These are phyloP conservation scores for Alloplasta piceator DNA, from an alignment of 2,888 invertebrate genomes.

Conservation along the genomic window DNA sequence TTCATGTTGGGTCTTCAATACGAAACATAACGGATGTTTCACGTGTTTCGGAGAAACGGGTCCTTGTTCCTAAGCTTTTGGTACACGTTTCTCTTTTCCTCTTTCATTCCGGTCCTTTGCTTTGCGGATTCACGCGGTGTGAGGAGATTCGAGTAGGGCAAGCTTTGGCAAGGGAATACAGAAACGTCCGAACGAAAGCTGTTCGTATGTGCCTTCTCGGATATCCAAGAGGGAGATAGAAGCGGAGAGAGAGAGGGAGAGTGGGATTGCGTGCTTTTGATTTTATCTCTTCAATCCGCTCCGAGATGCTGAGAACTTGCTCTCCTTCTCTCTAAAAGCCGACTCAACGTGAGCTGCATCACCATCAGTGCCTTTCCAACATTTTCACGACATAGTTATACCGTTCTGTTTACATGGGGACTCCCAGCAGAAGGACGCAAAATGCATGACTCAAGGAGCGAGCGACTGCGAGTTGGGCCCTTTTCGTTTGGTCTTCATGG, in stretches of 20 bases:
- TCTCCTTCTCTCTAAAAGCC: constrained; percentile 46
- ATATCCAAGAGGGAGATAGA: neutral
- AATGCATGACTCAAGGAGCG: too few relatives aligned
- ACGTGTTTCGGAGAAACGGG: constrained; percentile 9
- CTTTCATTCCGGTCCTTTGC: constrained; percentile 11
- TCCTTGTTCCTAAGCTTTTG: constrained; percentile 11
- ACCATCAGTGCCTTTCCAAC: constrained; percentile 27
- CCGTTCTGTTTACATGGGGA: neutral
- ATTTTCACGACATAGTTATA: constrained; percentile 15
- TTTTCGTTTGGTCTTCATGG: too few relatives aligned
- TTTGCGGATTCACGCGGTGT: constrained; percentile 9
- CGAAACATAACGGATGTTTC: constrained; percentile 6
- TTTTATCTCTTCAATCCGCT: constrained; percentile 63
- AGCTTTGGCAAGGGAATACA: constrained; percentile 46
- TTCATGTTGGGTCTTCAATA: neutral
- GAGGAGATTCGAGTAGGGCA: constrained; percentile 1
- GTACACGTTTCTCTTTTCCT: constrained; percentile 6
- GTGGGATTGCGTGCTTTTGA: constrained; percentile 63
- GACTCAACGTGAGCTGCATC: constrained; percentile 47
- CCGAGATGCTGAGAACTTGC: constrained; percentile 26
- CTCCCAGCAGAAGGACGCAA: too few relatives aligned
- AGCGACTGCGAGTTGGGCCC: too few relatives aligned
- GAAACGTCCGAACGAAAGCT: constrained; percentile 10
- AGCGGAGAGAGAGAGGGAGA: constrained; percentile 56
- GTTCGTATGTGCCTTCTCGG: constrained; percentile 4